These are phyloP conservation scores for Camelus bactrianus DNA, from an alignment of 2,113 vertebrate species.

Conservation along the genomic window DNA sequence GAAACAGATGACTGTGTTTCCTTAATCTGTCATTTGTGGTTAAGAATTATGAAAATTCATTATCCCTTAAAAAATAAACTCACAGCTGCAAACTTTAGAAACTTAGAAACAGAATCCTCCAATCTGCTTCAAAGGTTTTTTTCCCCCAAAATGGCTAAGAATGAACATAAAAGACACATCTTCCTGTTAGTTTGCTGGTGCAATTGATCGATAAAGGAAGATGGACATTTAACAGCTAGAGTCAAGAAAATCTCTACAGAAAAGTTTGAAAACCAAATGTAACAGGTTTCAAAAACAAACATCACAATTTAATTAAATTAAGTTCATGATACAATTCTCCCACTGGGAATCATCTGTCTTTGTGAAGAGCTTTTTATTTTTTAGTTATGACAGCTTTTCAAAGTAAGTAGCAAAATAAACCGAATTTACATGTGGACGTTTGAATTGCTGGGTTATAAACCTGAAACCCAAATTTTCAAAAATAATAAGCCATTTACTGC, in stretches of 20 bases:
- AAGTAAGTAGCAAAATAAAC: not conserved
- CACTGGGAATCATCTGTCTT: not conserved
- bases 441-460: not conserved
- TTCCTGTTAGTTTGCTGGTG: not conserved
- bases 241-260: not conserved
- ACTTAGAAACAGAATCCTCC: not conserved
- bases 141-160: not conserved
- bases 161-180: not conserved
- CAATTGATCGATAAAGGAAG: not conserved
- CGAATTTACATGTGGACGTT: not conserved
- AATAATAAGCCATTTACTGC: not conserved
- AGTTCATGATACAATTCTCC: not conserved
- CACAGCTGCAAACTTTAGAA: not conserved
- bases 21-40: not conserved
- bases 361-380: not conserved
- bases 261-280: not conserved
- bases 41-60: not conserved
- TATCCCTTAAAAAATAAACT: not conserved
- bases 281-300: not conserved
- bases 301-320: not conserved
- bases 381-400: not conserved
- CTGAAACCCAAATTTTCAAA: not conserved
- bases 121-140: not conserved
- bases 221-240: not conserved
- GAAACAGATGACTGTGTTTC: not conserved